Evolutionary conservation across 2,888 invertebrate genomes (phyloP), one percentile per base, ranked within the genome.

Genomic region (Oscheius myriophilus): DNA sequence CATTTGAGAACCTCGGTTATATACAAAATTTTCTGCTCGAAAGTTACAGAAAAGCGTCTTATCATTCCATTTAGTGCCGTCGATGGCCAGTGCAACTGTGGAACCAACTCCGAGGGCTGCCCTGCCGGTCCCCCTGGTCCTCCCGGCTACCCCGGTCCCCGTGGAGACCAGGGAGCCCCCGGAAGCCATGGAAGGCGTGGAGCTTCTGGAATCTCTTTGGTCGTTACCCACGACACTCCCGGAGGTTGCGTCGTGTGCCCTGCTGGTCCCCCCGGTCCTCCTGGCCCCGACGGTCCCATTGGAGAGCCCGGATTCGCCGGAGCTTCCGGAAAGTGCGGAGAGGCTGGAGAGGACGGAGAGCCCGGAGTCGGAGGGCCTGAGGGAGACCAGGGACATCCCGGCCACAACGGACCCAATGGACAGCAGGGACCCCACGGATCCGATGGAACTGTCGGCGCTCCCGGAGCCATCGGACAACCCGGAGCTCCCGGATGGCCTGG

Each of bases 71-170:
- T 61, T 61, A 61, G 61, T 61, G 46, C 53, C 33, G 39, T 39
- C 16, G 58, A 23, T 16, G 42, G 42, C 14, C 45, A 61, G 9
- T 80, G 80, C 59, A 72, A 75, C 54, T 80, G 80, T 64, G 73
- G 69, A 39, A 69, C 65, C 54, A 74, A 73, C 49, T 75, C 76
- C 16, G 59, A 69, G 18, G 78, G 78, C 26, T 80, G 80, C 70
- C 80, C 80, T 64, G 69, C 80, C n/a, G 80, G 80, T 70, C 80
- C 80, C 51, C 80, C 80, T 68, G 78, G 77, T 69, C 72, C 75
- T 43, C 77, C 77, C 63, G 67, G 67, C 6, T n/a, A 67, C 45
- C 71, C 76, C 55, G 80, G 80, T 69, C 70, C 68, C 7, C 73
- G 75, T 53, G 80, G 80, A 75, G 74, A 76, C 7, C 73, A 72